Base-by-base conservation (phyloP, 2,888 invertebrate genomes). In the Ptilodon capucinus region DNA sequence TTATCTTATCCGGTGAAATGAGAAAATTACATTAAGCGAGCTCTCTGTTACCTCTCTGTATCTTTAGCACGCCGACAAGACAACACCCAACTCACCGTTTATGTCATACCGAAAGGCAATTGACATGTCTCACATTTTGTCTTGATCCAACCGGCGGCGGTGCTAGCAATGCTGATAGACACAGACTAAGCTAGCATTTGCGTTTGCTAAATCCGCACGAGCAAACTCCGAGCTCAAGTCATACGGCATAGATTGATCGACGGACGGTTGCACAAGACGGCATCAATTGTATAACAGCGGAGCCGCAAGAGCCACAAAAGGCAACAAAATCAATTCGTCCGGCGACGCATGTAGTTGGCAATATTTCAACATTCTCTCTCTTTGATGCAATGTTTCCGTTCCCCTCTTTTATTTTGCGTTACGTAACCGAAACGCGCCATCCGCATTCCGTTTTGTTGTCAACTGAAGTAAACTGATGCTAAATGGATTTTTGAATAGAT, bases 301-400 rank as follows among this genome's bases (percentile, higher is more conserved):
- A 68, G 46, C 61, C 56, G 45, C 52, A 53, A 49, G 63, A 65
- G 73, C 72, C 76, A 72, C 78, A 76, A 79, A 74, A 78, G 75
- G 69, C 74, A 67, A 66, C 67, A 71, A 78, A 86, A 88, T 86
- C 86, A 85, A 86, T 87, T 79, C 75, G 59, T 55, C 65, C 62
- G 68, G 71, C 74, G 80, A 82, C 81, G 81, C 83, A 74, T 84
- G 65, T 74, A 80, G 72, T 86, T 87, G 88, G 86, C 88, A 87
- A 84, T 86, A 86, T 85, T 84, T 87, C 88, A 86, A 87, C 81
- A 17, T 35, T 35, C 32, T 32, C 77, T 32, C 32, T 35, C 77
- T 82, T 79, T 83, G 84, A 84, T 84, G 82, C 82, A 84, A 82
- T 79, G 81, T 81, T 81, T 80, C 71, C 64, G 66, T 68, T 65